These are phyloP conservation scores for Tenebrosternarchus preto DNA, from an alignment of 2,113 vertebrate species.

Conservation along the genomic window DNA sequence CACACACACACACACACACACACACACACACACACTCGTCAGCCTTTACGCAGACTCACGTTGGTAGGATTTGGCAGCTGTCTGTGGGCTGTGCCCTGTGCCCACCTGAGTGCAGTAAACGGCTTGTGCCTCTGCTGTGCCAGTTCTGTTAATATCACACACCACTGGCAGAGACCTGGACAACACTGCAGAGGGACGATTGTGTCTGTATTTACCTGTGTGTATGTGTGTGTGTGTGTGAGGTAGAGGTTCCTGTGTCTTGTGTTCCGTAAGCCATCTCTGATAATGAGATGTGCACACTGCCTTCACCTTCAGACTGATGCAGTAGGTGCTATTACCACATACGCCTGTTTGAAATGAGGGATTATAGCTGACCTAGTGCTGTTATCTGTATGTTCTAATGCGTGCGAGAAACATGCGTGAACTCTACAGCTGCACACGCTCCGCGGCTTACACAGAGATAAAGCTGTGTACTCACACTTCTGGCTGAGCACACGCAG, in stretches of 20 bases:
- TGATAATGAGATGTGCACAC: neutral
- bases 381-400: neutral
- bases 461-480: neutral
- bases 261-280: slow-evolving; percentile 19
- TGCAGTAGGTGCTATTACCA: slow-evolving; percentile 8
- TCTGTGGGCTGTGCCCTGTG: slow-evolving; percentile 26
- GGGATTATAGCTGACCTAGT: slow-evolving; percentile 13
- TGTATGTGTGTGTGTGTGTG: slow-evolving; percentile 4
- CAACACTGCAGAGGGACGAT: neutral
- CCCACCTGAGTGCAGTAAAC: slow-evolving; percentile 27
- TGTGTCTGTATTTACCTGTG: neutral
- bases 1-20: slow-evolving; percentile 23
- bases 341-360: slow-evolving; percentile 17
- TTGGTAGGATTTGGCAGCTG: slow-evolving; percentile 36
- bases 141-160: slow-evolving; percentile 29
- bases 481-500: slow-evolving; percentile 24
- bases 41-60: slow-evolving; percentile 50
- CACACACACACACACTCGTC: slow-evolving; percentile 51
- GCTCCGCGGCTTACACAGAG: neutral
- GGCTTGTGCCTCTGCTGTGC: slow-evolving; percentile 20
- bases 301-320: slow-evolving; percentile 11
- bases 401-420: neutral
- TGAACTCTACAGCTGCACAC: too few species aligned
- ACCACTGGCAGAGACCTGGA: neutral
- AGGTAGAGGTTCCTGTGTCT: slow-evolving; percentile 23